phyloP scores from a whole-genome alignment of 1,140 invertebrate genomes.

The Nasonia vitripennis region DNA sequence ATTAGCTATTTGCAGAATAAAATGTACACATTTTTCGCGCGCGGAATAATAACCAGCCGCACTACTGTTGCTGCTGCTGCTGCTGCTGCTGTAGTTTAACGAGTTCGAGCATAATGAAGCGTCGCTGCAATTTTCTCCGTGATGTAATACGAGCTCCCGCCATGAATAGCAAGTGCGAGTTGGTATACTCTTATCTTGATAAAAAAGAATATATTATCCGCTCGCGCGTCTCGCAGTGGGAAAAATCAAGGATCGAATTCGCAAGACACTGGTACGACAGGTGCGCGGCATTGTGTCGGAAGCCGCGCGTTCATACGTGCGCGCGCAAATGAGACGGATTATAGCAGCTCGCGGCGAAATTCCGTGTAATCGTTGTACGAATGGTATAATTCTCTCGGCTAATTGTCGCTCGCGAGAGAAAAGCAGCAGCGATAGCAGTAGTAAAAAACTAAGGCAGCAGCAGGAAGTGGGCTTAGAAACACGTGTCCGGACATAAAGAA shows the following conservation, averaged over 20 bases:
- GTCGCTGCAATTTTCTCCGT: background rate
- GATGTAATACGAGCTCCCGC: background rate
- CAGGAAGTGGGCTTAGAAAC: constrained; percentile 23
- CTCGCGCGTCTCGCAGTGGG: too few species aligned
- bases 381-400: constrained; percentile 29
- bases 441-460: background rate
- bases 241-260: too few species aligned
- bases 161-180: background rate
- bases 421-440: background rate
- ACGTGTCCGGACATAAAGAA: constrained; percentile 49
- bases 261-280: too few species aligned
- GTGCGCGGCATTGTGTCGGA: background rate
- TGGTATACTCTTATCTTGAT: background rate
- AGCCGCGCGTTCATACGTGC: background rate
- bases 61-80: too few species aligned
- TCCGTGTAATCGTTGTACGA: constrained; percentile 30
- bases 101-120: constrained; percentile 1
- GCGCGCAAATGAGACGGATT: constrained; percentile 48
- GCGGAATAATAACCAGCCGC: background rate
- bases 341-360: constrained; percentile 4
- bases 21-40: background rate
- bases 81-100: background rate
- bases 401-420: constrained; percentile 27
- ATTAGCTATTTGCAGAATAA: background rate
- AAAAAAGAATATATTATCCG: too few species aligned